phyloP scores from a whole-genome alignment of 2,888 invertebrate genomes.

The Steinernema carpocapsae region DNA sequence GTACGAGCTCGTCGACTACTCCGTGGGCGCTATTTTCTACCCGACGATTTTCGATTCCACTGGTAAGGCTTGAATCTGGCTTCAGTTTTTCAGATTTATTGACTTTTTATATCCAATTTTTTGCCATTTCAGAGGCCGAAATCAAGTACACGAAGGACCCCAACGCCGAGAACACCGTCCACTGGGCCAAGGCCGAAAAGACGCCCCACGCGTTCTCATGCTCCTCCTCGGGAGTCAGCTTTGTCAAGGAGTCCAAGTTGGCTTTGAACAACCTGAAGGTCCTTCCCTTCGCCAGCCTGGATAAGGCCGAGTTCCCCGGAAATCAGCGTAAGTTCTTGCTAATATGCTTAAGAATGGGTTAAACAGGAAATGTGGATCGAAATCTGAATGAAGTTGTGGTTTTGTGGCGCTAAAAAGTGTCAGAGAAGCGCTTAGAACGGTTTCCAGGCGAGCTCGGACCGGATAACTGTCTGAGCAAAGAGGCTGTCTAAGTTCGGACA shows the following conservation, averaged over 20 bases:
- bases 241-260: slow-evolving; percentile 53
- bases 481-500: no score
- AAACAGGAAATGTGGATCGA: neutral
- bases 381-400: no score
- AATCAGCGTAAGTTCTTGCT: slow-evolving; percentile 47
- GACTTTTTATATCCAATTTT: neutral
- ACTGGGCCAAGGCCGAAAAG: slow-evolving; percentile 39
- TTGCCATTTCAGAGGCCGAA: neutral
- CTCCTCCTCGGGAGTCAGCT: slow-evolving; percentile 55
- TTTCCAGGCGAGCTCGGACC: no score
- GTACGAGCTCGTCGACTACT: slow-evolving; percentile 29
- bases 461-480: no score
- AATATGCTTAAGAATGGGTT: neutral
- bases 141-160: neutral
- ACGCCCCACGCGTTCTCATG: slow-evolving; percentile 48
- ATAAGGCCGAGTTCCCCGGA: slow-evolving; percentile 49
- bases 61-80: neutral
- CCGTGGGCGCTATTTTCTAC: slow-evolving; percentile 36
- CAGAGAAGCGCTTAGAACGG: no score
- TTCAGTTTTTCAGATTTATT: slow-evolving; percentile 9
- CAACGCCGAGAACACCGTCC: slow-evolving; percentile 9
- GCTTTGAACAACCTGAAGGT: slow-evolving; percentile 54
- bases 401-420: no score
- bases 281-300: slow-evolving; percentile 54
- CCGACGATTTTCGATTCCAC: slow-evolving; percentile 25